Conservation (phyloP, 2,797 vertebrate species). For the Urophycis tenuis region DNA sequence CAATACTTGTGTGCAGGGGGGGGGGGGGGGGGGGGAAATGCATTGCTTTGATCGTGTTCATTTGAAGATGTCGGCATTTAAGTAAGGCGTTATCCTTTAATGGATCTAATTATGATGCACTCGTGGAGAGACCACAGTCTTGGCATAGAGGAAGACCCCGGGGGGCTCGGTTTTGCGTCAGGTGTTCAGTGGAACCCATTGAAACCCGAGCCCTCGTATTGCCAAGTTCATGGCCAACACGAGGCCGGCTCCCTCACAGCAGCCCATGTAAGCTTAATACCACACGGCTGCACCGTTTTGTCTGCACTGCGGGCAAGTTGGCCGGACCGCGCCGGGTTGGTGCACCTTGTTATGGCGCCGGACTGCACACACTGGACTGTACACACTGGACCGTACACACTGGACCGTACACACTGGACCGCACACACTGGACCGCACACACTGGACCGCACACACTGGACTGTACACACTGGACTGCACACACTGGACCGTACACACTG, state of each 20-base stretch:
- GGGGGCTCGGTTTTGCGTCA: conserved; percentile 1
- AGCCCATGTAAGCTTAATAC: conserved; percentile 7
- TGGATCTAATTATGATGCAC: neutral
- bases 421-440: neutral
- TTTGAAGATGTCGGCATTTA: neutral
- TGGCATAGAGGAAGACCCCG: neutral
- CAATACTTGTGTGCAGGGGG: neutral
- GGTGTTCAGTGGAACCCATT: conserved; percentile 17
- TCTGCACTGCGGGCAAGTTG: conserved; percentile 2
- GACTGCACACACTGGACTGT: too few species aligned
- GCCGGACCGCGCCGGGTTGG: neutral
- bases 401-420: too few species aligned
- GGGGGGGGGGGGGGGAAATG: too few species aligned
- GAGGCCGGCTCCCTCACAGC: conserved; percentile 22
- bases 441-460: too few species aligned
- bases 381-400: too few species aligned
- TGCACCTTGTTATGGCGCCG: neutral
- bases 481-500: neutral
- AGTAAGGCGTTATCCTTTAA: neutral
- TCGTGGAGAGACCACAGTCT: neutral
- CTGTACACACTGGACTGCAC: neutral
- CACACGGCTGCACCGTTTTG: neutral
- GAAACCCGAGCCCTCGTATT: conserved; percentile 17
- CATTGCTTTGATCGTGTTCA: neutral
- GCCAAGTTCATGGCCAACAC: conserved; percentile 18